Evolutionary conservation across 2,113 vertebrate genomes (phyloP), one percentile per base, ranked within the genome.

Genomic region (Accipiter virgatus): DNA sequence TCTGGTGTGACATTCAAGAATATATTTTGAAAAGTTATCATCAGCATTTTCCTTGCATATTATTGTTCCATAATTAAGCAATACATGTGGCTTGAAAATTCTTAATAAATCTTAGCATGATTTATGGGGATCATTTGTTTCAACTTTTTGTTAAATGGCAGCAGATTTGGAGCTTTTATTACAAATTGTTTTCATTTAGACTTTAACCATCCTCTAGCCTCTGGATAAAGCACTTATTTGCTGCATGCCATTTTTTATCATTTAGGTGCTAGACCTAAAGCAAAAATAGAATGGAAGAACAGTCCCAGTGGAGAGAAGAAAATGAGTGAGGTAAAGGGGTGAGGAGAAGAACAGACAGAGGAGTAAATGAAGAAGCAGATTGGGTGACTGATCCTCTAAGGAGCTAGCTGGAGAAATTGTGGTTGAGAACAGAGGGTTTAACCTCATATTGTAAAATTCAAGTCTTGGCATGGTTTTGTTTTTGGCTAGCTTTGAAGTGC

Each of bases 161-260:
- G 83, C 71, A 97, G 96, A 95, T 98, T 97, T 95, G 91, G 81
- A 96, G 92, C 81, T 96, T 83, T 73, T 68, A 93, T 97, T 98
- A 97, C 93, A 93, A 96, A 98, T 96, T 96, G 97, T 95, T 98
- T 98, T 97, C 96, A 96, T 97, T 98, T 97, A 94, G 73, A 93
- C 68, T 94, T 95, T 88, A 92, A 86, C 78, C 1, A 47, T 88
- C 86, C 93, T 84, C 80, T 79, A 82, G 36, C 59, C 96, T 96
- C 97, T 97, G 94, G 95, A 91, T 97, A 95, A 96, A 97, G 83
- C 80, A 86, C 66, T 96, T 89, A 93, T 80, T 90, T 97, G 86
- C 86, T 94, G 68, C 56, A 62, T 97, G 93, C 83, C 92, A 84
- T 97, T 96, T 97, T 97, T 98, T 94, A 96, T 96, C 68, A 89